phyloP scores from a whole-genome alignment of 2,797 vertebrate species.

The Tamandua tetradactyla region DNA sequence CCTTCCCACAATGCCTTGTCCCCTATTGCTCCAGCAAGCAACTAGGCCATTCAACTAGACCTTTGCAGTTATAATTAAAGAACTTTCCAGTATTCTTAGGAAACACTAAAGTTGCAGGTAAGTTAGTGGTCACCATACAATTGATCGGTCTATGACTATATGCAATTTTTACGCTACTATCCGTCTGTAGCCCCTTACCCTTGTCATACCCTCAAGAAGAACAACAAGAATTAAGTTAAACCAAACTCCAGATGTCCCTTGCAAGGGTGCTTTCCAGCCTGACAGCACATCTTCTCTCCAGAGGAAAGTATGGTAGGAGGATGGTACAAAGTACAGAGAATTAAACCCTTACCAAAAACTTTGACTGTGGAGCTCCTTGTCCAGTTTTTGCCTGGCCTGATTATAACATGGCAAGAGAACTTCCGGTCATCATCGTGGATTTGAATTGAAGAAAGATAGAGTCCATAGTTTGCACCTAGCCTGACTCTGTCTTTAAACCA shows the following conservation, averaged over 20 bases:
- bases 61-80: conserved; percentile 34
- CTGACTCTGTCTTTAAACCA: conserved; percentile 43
- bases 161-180: conserved; percentile 19
- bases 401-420: conserved; percentile 68
- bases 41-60: neutral
- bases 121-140: conserved; percentile 12
- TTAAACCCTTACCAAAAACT: conserved; percentile 79
- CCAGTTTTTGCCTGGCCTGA: conserved; percentile 55
- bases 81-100: conserved; percentile 15
- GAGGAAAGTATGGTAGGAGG: neutral
- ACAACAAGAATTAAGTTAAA: neutral
- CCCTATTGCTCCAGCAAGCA: neutral
- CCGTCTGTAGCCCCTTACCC: neutral
- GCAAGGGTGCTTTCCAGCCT: neutral
- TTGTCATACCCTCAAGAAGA: neutral
- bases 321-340: rapidly evolving
- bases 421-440: conserved; percentile 69
- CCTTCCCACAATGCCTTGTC: neutral
- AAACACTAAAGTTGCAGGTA: conserved; percentile 20
- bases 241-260: neutral
- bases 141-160: neutral
- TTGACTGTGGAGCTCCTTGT: conserved; percentile 78
- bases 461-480: neutral
- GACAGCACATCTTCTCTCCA: neutral
- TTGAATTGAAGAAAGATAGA: conserved; percentile 75